Conservation (phyloP, 2,797 vertebrate species). For the Manis crassicaudata region DNA sequence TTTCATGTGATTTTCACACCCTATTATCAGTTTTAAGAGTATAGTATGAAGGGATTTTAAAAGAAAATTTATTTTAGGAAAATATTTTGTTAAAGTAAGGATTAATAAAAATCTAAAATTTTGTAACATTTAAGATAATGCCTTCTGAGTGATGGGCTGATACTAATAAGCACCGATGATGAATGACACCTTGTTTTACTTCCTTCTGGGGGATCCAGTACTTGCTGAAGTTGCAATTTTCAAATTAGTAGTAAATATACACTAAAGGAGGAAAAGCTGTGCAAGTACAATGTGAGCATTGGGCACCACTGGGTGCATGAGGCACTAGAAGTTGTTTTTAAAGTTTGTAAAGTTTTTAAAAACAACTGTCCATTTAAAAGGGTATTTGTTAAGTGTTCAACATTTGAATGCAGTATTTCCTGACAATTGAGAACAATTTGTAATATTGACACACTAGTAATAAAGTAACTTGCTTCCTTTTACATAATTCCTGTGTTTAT, state of each 20-base stretch:
- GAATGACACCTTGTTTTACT: neutral
- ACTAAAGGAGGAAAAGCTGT: neutral
- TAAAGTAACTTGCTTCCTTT: neutral
- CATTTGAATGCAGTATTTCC: slow-evolving; percentile 47
- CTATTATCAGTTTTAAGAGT: slow-evolving; percentile 19
- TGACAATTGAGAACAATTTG: neutral
- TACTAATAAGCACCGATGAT: neutral
- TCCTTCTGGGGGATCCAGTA: neutral
- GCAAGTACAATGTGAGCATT: neutral
- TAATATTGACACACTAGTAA: neutral
- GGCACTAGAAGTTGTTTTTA: neutral
- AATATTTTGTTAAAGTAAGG: slow-evolving; percentile 57
- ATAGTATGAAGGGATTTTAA: neutral
- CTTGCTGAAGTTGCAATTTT: neutral
- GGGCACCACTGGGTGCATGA: neutral
- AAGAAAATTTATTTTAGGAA: slow-evolving; percentile 66
- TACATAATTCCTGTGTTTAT: neutral
- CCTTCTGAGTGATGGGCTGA: neutral
- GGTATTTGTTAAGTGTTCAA: slow-evolving; percentile 40
- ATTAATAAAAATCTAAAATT: neutral
- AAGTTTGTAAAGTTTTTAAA: neutral
- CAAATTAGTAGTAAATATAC: neutral
- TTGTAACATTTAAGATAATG: neutral
- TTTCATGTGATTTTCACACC: slow-evolving; percentile 40
- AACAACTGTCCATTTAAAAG: neutral